A percentile compares a stretch with the other conserved stretches of the same genome.
These are phyloP conservation scores for Coendou prehensilis DNA, from an alignment of 2,797 vertebrate species.

Conservation along the genomic window DNA sequence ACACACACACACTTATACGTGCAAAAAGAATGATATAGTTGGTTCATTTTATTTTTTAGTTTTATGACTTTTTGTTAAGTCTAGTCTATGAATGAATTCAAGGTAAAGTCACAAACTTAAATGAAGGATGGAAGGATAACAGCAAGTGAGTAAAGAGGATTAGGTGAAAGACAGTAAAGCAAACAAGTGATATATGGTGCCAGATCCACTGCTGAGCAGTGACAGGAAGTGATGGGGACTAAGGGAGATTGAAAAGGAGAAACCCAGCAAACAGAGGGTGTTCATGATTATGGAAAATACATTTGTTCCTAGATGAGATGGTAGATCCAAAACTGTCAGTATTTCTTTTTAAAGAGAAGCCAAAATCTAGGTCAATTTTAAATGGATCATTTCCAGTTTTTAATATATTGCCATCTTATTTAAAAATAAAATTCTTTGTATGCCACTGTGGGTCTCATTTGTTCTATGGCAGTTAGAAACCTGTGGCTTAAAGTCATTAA, in stretches of 20 bases:
- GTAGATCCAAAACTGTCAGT: background rate
- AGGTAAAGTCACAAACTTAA: conserved; percentile 40
- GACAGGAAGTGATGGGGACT: background rate
- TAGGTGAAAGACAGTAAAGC: background rate
- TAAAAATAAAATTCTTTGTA: background rate
- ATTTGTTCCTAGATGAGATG: background rate
- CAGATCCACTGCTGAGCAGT: background rate
- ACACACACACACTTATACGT: background rate
- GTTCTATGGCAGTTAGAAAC: background rate
- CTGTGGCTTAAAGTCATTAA: background rate
- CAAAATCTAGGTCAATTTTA: background rate
- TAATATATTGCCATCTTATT: background rate
- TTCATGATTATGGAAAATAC: background rate
- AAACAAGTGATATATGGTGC: background rate
- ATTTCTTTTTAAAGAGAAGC: conserved; percentile 9
- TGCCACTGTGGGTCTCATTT: background rate
- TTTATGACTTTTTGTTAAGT: conserved; percentile 24
- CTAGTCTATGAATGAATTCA: conserved; percentile 28
- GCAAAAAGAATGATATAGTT: background rate
- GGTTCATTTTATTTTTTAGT: background rate
- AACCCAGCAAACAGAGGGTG: background rate
- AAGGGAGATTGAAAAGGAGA: background rate
- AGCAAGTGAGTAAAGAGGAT: conserved; percentile 2
- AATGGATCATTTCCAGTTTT: background rate
- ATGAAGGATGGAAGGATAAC: background rate